These are phyloP conservation scores for Neotoxoptera formosana DNA, from an alignment of 1,140 invertebrate genomes.

Conservation along the genomic window DNA sequence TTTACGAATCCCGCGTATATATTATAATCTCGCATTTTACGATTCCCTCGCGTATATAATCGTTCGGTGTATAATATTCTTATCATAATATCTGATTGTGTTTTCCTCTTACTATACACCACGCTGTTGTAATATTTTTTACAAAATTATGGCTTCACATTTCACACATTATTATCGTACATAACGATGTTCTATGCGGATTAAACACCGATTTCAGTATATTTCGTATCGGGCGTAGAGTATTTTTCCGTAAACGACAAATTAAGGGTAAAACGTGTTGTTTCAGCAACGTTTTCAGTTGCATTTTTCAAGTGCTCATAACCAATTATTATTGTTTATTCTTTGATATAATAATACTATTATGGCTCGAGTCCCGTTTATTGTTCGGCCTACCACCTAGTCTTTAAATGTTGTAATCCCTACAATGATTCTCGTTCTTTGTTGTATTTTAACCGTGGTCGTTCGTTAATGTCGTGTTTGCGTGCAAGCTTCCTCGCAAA, in stretches of 20 bases:
- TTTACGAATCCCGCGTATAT: neutral
- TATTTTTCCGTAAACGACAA: neutral
- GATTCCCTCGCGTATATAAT: too few relatives aligned
- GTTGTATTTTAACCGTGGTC: neutral
- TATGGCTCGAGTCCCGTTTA: neutral
- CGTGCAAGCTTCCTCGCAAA: neutral
- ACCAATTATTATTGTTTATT: neutral
- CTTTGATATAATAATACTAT: neutral
- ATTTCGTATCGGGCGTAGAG: neutral
- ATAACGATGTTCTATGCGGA: neutral
- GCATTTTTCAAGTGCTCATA: neutral
- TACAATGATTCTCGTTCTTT: neutral
- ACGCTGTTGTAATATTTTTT: neutral
- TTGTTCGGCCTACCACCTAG: neutral
- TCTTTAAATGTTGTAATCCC: neutral
- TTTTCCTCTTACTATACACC: neutral
- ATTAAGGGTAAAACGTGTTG: neutral
- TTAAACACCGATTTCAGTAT: neutral
- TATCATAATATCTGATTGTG: neutral
- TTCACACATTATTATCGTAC: neutral
- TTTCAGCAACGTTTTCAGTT: neutral
- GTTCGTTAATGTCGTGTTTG: neutral
- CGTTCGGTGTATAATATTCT: neutral
- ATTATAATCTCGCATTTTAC: too few relatives aligned
- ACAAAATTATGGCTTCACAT: neutral